A percentile compares a stretch with the other conserved stretches of the same genome.
These are phyloP conservation scores for Pseudococcus longispinus DNA, from an alignment of 2,888 invertebrate genomes.

Conservation along the genomic window DNA sequence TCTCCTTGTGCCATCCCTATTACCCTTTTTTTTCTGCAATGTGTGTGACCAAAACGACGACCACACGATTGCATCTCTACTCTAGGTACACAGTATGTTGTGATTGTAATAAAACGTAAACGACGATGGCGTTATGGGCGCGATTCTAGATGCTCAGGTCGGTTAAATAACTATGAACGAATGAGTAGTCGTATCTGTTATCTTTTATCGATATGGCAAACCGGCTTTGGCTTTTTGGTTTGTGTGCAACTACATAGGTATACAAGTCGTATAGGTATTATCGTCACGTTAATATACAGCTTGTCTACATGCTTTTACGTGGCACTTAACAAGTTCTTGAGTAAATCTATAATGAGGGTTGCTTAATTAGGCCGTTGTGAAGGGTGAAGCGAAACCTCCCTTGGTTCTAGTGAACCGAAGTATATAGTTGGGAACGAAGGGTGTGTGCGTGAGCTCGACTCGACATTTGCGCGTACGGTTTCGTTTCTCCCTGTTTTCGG, in stretches of 20 bases:
- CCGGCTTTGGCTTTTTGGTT: constrained; percentile 22
- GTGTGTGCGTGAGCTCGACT: background rate
- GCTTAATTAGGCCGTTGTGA: constrained; percentile 34
- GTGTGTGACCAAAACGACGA: background rate
- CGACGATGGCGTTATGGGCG: no score
- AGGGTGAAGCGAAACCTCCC: background rate
- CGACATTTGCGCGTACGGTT: background rate
- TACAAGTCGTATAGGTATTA: constrained; percentile 4
- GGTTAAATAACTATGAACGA: background rate
- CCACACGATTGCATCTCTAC: no score
- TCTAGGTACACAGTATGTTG: background rate
- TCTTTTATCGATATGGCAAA: background rate
- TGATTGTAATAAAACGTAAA: background rate
- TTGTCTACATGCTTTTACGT: constrained; percentile 45
- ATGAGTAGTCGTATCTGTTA: background rate
- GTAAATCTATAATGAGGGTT: constrained; percentile 44
- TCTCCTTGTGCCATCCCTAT: no score
- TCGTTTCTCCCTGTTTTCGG: background rate
- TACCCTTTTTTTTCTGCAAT: background rate
- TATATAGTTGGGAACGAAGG: background rate
- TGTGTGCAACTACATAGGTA: background rate
- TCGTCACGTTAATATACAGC: constrained; percentile 43
- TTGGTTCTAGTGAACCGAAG: background rate
- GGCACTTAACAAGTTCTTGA: constrained; percentile 43
- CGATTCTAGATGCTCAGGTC: background rate